Base-by-base conservation (phyloP, 1,140 invertebrate species). In the Drosophila cardini region DNA sequence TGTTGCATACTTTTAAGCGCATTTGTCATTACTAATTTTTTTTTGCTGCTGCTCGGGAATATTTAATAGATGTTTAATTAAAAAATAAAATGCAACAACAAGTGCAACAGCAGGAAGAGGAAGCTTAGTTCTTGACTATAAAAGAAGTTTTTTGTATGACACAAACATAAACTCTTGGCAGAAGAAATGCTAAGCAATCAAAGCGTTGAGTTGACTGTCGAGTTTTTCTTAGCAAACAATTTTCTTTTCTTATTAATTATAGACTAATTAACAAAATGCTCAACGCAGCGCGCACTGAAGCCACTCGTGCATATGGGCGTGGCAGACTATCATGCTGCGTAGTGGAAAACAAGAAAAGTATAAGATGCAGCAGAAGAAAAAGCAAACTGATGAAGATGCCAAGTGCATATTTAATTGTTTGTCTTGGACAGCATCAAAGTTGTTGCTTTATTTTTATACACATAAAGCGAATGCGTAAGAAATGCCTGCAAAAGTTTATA, bases 331-430 rank as follows among this genome's bases (percentile, higher is more conserved):
- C 42, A 34, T 69, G 50, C 26, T 60, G 55, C 69, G 42, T 38
- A 32, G 40, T 26, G 52, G 53, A 65, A 18, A 9, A 48, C 9
- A 30, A 53, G 56, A n/a, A 55, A 30, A 53, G 48, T 15, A 55
- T 32, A 38, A 68, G 50, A 56, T 58, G 21, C n/a, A 26, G 15
- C 36, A 36, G 13, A 6, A 36, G 32, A 56, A 61, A 15, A 11
- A 10, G 11, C 36, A 11, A 30, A 26, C 30, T n/a, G 18, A 38
- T 6, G 21, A 46, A 30, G 50, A 30, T 60, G 63, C 63, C 72
- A 87, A 86, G 83, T 89, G 79, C 79, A 86, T 83, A 71, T 70
- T 72, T 83, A 86, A 86, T 86, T 76, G 83, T 76, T 68, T 83
- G 70, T 46, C 50, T 53, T 67, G 58, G 21, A 34, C 21, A 69